Conservation (phyloP, 2,113 vertebrate species). For the Corythoichthys haematopterus region DNA sequence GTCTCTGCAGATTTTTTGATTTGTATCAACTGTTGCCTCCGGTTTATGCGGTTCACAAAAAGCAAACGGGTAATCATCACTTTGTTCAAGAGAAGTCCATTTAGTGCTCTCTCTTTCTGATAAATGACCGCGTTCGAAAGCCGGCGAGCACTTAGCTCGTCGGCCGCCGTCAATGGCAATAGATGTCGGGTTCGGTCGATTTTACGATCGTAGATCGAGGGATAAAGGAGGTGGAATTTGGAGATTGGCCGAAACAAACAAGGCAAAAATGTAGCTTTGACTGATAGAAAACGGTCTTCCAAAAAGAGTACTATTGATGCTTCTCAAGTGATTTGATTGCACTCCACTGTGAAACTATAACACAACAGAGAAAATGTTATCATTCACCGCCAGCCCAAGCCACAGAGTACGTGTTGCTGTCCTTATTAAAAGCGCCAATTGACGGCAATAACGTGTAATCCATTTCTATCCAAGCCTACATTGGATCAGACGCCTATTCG, state of each 20-base stretch:
- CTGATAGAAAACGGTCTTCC: no score
- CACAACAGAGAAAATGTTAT: no score
- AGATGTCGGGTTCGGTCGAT: background rate
- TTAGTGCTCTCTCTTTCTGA: conserved; percentile 5
- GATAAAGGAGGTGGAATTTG: no score
- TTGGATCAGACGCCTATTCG: background rate
- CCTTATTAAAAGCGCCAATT: no score
- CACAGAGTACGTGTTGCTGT: no score
- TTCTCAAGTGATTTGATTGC: no score
- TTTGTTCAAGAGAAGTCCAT: conserved; percentile 27
- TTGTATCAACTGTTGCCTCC: conserved; percentile 41
- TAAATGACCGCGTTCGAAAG: conserved; percentile 11
- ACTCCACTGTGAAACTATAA: no score
- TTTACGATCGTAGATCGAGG: no score
- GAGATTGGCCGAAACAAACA: no score
- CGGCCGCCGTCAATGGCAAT: conserved; percentile 9
- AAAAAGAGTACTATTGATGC: no score
- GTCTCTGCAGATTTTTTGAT: conserved; percentile 46
- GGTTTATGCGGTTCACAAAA: conserved; percentile 23
- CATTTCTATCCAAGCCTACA: conserved; percentile 8
- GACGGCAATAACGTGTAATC: conserved; percentile 9
- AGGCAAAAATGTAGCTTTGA: no score
- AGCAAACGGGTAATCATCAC: conserved; percentile 24
- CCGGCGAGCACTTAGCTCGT: conserved; percentile 17
- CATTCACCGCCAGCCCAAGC: no score